Conservation (phyloP, 2,113 vertebrate species). For the Solea solea region DNA sequence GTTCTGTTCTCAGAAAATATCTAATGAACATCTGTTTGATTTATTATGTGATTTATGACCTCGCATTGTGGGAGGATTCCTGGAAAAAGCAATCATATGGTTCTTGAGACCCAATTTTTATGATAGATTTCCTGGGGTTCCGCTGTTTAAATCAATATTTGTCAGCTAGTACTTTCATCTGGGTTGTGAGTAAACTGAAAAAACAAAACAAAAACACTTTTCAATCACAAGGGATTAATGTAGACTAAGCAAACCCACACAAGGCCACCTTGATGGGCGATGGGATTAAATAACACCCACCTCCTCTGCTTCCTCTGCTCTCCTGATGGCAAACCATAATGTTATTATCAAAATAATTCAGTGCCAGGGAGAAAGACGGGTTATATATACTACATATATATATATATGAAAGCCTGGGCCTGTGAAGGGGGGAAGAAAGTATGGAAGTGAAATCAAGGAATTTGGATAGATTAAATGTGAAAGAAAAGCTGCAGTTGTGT, state of each 20-base stretch:
- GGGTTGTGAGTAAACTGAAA: conserved; percentile 46
- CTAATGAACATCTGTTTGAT: conserved; percentile 50
- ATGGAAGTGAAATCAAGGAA: conserved; percentile 37
- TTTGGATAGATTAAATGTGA: conserved; percentile 39
- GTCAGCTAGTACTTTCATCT: conserved; percentile 31
- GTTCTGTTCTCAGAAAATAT: conserved; percentile 46
- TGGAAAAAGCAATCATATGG: conserved; percentile 9
- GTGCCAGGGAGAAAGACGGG: conserved; percentile 14
- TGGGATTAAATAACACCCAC: conserved; percentile 59
- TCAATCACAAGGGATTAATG: conserved; percentile 48
- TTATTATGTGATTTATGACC: conserved; percentile 20
- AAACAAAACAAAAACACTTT: conserved; percentile 15
- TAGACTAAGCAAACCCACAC: conserved; percentile 55
- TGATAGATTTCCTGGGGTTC: conserved; percentile 14
- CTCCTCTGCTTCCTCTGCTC: conserved; percentile 39
- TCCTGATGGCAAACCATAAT: conserved; percentile 40
- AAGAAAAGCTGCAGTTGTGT: conserved; percentile 17
- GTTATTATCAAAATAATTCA: conserved; percentile 51
- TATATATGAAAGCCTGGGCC: conserved; percentile 43
- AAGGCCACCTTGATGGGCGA: conserved; percentile 51
- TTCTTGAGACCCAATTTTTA: conserved; percentile 17
- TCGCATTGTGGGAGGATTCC: not conserved
- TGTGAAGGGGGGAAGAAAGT: conserved; percentile 28
- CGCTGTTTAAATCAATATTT: conserved; percentile 48
- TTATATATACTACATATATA: not conserved